Evolutionary conservation across 1,140 invertebrate genomes (phyloP).

Genomic region (Drosophila punjabiensis): DNA sequence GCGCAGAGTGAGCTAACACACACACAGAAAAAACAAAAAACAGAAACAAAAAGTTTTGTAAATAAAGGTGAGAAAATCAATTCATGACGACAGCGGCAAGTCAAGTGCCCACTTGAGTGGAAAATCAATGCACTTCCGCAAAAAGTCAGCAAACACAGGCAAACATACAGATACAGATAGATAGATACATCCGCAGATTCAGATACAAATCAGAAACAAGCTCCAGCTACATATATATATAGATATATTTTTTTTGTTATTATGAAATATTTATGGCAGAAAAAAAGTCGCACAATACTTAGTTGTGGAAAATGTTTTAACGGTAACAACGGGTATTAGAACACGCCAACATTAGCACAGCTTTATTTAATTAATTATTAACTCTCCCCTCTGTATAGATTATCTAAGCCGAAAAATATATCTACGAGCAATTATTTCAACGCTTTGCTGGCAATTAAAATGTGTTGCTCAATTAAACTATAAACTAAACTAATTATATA

Average conservation of each 20-base stretch:
- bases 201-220: conserved; percentile 47
- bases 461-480: conserved; percentile 23
- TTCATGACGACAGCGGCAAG: conserved; percentile 53
- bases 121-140: conserved; percentile 82
- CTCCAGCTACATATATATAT: background rate
- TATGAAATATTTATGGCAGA: conserved; percentile 36
- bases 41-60: conserved; percentile 28
- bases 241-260: background rate
- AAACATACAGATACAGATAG: conserved; percentile 20
- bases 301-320: conserved; percentile 12
- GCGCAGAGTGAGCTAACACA: conserved; percentile 26
- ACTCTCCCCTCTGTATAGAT: background rate
- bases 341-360: conserved; percentile 12
- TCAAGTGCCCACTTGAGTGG: conserved; percentile 79
- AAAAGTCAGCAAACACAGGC: conserved; percentile 47
- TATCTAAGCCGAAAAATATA: conserved; percentile 27
- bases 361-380: conserved; percentile 30
- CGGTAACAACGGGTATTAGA: conserved; percentile 18
- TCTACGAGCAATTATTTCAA: conserved; percentile 20
- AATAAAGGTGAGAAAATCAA: conserved; percentile 78
- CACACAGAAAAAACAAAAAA: conserved; percentile 12
- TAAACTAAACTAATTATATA: conserved; percentile 29
- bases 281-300: conserved; percentile 31
- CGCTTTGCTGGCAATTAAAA: conserved; percentile 33
- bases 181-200: conserved; percentile 19